phyloP scores from a whole-genome alignment of 2,888 invertebrate species.

The Entomobrya proxima region DNA sequence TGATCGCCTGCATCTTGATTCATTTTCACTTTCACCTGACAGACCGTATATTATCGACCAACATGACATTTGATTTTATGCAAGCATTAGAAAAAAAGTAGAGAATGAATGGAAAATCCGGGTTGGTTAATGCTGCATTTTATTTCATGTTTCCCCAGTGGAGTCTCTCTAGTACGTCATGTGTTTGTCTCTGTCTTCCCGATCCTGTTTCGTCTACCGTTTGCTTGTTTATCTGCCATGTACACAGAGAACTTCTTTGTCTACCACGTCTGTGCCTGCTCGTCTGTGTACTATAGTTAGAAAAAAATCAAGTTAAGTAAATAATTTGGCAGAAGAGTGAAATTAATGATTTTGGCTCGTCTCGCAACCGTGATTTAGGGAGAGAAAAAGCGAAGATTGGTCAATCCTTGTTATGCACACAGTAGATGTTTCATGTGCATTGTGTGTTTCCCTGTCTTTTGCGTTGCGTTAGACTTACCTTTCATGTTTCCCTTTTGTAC shows the following conservation, averaged over 20 bases:
- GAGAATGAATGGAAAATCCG: not conserved
- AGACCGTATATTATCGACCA: not conserved
- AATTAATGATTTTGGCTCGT: constrained; percentile 57
- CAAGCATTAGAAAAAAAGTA: not conserved
- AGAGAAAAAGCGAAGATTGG: constrained; percentile 33
- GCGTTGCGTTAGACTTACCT: not conserved
- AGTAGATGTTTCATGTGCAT: not conserved
- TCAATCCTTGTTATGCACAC: not conserved
- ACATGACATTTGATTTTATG: not conserved
- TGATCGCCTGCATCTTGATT: not conserved
- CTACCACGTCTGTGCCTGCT: not conserved
- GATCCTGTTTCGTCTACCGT: not conserved
- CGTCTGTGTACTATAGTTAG: constrained; percentile 4
- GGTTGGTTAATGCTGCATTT: not conserved
- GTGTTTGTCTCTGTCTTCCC: not conserved
- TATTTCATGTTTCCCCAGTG: not conserved
- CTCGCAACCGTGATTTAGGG: constrained; percentile 59
- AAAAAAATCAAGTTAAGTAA: constrained; percentile 13
- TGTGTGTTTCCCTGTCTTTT: not conserved
- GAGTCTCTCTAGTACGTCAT: not conserved
- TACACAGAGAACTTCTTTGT: not conserved
- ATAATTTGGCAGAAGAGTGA: constrained; percentile 12
- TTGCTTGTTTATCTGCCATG: constrained; percentile 24
- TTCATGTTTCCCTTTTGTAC: constrained; percentile 1
- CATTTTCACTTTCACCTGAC: constrained; percentile 15